These are phyloP conservation scores for Carassius gibelio DNA, from an alignment of 2,113 vertebrate genomes.

Conservation along the genomic window DNA sequence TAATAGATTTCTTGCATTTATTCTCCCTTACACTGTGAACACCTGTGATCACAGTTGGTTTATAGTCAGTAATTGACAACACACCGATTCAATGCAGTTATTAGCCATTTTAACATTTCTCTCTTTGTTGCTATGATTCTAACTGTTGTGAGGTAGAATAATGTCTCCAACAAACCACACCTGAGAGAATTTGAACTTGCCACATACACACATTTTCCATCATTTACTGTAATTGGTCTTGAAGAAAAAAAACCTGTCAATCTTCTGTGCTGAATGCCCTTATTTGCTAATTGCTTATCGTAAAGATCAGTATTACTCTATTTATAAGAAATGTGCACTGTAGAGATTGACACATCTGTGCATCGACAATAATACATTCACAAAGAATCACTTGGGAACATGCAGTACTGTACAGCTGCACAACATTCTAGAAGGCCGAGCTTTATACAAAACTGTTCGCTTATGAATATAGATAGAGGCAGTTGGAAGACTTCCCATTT, in stretches of 20 bases:
- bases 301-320: no score
- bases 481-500: background rate
- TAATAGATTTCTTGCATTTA: conserved; percentile 3
- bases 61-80: background rate
- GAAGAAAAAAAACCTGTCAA: background rate
- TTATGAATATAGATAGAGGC: background rate
- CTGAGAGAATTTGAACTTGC: background rate
- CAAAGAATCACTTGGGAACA: background rate
- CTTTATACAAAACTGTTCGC: background rate
- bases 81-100: background rate
- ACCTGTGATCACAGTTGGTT: background rate
- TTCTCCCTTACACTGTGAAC: background rate
- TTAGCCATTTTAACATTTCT: background rate
- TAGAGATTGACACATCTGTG: no score
- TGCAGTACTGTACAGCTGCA: background rate
- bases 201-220: background rate
- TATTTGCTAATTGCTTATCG: background rate
- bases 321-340: no score
- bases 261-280: background rate
- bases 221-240: background rate
- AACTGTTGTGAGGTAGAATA: background rate
- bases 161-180: background rate
- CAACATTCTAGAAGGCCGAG: background rate
- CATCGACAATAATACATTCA: background rate
- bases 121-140: background rate